Base-by-base conservation (phyloP, 2,113 vertebrate species). In the Orthochromis indermauri region DNA sequence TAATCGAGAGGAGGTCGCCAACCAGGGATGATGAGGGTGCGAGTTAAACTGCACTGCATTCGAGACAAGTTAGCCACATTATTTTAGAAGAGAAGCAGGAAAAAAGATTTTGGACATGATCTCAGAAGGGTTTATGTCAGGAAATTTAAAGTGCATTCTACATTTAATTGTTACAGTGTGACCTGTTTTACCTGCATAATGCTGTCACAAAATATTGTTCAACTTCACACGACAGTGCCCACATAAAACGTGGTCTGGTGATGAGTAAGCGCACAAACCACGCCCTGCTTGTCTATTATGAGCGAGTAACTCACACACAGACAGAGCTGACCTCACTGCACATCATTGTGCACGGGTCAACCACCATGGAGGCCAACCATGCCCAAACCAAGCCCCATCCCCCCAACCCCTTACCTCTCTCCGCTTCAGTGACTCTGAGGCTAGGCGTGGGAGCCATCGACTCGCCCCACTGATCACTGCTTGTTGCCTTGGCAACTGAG, bases 401-500 rank as follows among this genome's bases (percentile, higher is more conserved):
- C 92, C 90, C 90, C 79, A 76, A 79, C 88, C 92, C 92, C 90
- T 71, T 45, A 26, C 86, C 82, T 85, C 85, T 76, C 79, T 89
- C 37, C 59, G 84, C 94, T 92, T 89, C 93, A 93, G 78, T 84
- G 88, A 78, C 59, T 90, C 87, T 2, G 53, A 89, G 91, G 89
- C 91, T 63, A 86, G 86, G 84, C 88, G 51, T 93, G 90, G 91
- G 89, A 82, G 78, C 88, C 28, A 71, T 94, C 92, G 90, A 81
- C 89, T 94, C 92, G 63, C 91, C 91, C 93, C 91, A 88, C 82
- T 94, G 94, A 94, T 93, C 88, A 93, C 86, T 78, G 86, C 83
- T 66, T 11, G 95, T 95, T 94, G 93, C 93, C 93, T 61, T 82
- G 90, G 94, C 85, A 84, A 95, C 93, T 2, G 83, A 89, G 85